phyloP scores from a whole-genome alignment of 2,797 vertebrate species.

The Streptopelia turtur region DNA sequence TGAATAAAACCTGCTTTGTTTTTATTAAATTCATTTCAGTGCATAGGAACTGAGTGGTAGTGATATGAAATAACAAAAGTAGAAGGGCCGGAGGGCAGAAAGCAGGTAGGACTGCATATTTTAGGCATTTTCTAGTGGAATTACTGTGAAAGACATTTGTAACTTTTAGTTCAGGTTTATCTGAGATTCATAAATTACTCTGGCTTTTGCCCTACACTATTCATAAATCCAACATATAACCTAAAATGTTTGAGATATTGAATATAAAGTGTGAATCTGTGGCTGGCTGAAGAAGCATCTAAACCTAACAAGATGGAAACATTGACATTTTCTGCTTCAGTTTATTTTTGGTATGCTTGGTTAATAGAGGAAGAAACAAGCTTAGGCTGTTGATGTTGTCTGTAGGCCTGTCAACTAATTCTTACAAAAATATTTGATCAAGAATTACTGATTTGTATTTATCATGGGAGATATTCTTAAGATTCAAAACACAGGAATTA shows the following conservation, averaged over 20 bases:
- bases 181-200: neutral
- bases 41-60: neutral
- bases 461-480: neutral
- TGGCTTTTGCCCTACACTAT: neutral
- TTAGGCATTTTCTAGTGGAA: neutral
- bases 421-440: neutral
- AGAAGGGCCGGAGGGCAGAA: neutral
- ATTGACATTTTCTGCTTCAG: neutral
- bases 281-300: neutral
- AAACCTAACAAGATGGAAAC: neutral
- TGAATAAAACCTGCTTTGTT: neutral
- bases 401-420: neutral
- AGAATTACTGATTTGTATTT: neutral
- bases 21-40: neutral
- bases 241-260: neutral
- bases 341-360: neutral
- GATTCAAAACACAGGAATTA: neutral
- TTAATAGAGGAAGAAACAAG: neutral
- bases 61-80: neutral
- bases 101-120: neutral
- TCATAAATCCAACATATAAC: neutral
- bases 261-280: neutral
- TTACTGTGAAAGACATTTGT: neutral
- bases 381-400: neutral
- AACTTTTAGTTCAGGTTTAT: neutral